Percentiles rank a stretch among this genome's conserved stretches.
phyloP scores from a whole-genome alignment of 2,113 vertebrate species.

The Colaptes auratus region DNA sequence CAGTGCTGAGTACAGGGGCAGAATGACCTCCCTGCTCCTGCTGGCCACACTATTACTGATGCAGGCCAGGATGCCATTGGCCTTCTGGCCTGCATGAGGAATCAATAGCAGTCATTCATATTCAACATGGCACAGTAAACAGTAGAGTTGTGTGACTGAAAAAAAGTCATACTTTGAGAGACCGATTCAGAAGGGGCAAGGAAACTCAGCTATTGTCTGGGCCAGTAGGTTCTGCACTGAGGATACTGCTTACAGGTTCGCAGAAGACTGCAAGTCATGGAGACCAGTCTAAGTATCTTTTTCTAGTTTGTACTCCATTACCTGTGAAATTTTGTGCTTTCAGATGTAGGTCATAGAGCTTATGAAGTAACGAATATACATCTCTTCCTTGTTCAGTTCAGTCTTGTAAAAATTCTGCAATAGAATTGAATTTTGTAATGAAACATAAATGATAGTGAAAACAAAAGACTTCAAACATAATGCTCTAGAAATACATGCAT shows the following conservation, averaged over 20 bases:
- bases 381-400: constrained; percentile 97
- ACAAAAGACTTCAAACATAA: neutral
- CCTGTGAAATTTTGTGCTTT: constrained; percentile 99
- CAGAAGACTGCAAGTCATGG: neutral
- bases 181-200: neutral
- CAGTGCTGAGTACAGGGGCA: no score
- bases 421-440: constrained; percentile 3
- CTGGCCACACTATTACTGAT: no score
- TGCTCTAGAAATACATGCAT: neutral
- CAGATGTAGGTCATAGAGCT: constrained; percentile 94
- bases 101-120: neutral
- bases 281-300: neutral
- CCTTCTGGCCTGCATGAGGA: no score
- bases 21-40: no score
- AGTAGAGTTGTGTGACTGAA: neutral
- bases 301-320: constrained; percentile 60
- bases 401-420: constrained; percentile 99
- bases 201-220: neutral
- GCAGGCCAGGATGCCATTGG: no score
- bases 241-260: neutral
- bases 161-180: neutral
- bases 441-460: neutral
- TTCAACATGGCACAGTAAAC: neutral
- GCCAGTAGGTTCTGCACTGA: neutral
- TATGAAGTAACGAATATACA: constrained; percentile 99